Evolutionary conservation across 2,113 vertebrate species (phyloP), one percentile per base, ranked within the genome.

Genomic region (Corythornis vintsioides): DNA sequence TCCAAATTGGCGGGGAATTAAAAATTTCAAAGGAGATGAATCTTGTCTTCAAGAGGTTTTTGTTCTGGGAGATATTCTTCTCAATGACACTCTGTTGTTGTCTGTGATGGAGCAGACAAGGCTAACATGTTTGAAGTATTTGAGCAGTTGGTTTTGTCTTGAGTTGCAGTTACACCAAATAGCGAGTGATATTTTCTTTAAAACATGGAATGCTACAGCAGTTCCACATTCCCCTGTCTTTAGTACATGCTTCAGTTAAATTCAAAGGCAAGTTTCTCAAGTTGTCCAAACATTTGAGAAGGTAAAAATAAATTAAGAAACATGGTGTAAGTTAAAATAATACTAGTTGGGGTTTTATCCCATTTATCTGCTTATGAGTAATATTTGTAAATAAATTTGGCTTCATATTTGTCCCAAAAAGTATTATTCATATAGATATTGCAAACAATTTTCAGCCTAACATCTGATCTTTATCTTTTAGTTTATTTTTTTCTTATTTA

Each of bases 31-130:
- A 91, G 79, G 64, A 80, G 40, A 79, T 69, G 11, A 80, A 85
- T 85, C 53, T 91, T 66, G 59, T 48, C 56, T 79, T 93, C 64
- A 91, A 89, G 64, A 47, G 38, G 24, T 61, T 85, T 94, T 85
- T 92, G 81, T 91, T 87, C 75, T 70, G 64, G 53, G 43, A 73
- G 19, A 80, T 56, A 42, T 5, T 66, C 38, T 89, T 74, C 42
- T 85, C 89, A 89, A 48, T 66, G 56, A 52, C 7, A 18, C 29
- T 71, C 57, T 82, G 1, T 6, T 76, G 25, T 52, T 64, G 75
- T 77, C 92, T 92, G 61, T 56, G 52, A 20, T 71, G 24, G 42
- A 83, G 47, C 52, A 69, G 87, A 77, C 72, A 71, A 85, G n/a
- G 48, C 72, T 92, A 40, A 83, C 64, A 42, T 31, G 57, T 45